phyloP scores from a whole-genome alignment of 2,113 vertebrate species.

The Aplodontia rufa region DNA sequence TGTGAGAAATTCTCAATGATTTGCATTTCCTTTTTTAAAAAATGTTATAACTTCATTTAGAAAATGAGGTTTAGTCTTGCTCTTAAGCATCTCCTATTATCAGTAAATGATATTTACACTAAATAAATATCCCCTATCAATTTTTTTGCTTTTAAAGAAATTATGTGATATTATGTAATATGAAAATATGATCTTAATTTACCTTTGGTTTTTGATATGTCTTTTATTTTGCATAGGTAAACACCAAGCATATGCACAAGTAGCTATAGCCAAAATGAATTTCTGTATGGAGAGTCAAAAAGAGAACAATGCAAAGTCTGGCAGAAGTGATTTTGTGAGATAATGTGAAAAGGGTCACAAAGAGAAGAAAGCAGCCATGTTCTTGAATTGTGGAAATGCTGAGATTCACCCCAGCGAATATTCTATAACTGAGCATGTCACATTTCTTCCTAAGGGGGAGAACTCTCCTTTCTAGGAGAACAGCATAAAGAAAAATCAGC shows the following conservation, averaged over 20 bases:
- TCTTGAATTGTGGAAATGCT: not conserved
- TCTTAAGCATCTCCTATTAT: conserved; percentile 25
- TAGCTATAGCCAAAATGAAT: conserved; percentile 26
- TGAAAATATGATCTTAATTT: not conserved
- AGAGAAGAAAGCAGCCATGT: conserved; percentile 38
- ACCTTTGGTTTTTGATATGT: not conserved
- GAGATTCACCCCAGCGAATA: not conserved
- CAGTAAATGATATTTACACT: conserved; percentile 4
- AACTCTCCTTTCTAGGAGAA: not conserved
- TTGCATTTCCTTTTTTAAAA: not conserved
- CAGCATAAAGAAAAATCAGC: conserved; percentile 23
- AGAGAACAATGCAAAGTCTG: conserved; percentile 42
- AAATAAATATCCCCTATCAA: conserved; percentile 26
- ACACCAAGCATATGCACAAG: not conserved
- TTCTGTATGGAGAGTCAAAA: conserved; percentile 21
- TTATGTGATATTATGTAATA: not conserved
- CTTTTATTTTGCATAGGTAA: not conserved
- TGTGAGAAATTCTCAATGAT: conserved; percentile 35
- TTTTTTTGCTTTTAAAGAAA: conserved; percentile 38
- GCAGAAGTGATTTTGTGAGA: conserved; percentile 44
- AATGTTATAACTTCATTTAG: conserved; percentile 48
- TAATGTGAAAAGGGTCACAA: not conserved
- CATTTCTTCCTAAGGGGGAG: conserved; percentile 13
- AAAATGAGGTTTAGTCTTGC: not conserved
- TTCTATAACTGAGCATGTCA: conserved; percentile 9